These are phyloP conservation scores for Panorpa germanica DNA, from an alignment of 2,888 invertebrate genomes.

Conservation along the genomic window DNA sequence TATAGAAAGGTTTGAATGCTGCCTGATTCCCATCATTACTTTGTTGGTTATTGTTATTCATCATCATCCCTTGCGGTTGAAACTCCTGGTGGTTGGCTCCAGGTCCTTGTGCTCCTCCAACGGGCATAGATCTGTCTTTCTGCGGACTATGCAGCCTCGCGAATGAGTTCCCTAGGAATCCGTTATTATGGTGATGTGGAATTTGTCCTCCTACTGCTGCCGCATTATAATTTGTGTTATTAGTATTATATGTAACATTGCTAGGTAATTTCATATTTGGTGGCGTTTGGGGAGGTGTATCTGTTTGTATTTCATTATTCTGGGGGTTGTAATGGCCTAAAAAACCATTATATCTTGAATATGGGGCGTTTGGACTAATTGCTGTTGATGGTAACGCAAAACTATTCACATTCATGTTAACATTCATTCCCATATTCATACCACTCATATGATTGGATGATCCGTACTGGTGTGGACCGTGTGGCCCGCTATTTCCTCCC, in stretches of 20 bases:
- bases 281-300: slow-evolving; percentile 86
- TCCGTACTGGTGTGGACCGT: slow-evolving; percentile 22
- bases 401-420: slow-evolving; percentile 22
- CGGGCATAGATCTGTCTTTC: too few species aligned
- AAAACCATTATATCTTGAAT: too few species aligned
- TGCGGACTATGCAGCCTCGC: slow-evolving; percentile 24
- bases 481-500: too few species aligned
- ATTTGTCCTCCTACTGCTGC: slow-evolving; percentile 16
- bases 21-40: slow-evolving; percentile 38
- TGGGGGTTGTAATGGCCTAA: background rate
- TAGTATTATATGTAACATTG: slow-evolving; percentile 15
- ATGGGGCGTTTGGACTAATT: slow-evolving; percentile 27
- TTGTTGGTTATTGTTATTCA: too few species aligned
- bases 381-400: slow-evolving; percentile 34
- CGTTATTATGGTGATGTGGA: too few species aligned
- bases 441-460: too few species aligned
- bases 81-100: slow-evolving; percentile 29
- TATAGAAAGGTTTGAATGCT: slow-evolving; percentile 80
- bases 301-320: slow-evolving; percentile 27
- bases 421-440: slow-evolving; percentile 12
- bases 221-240: slow-evolving; percentile 17
- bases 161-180: too few species aligned
- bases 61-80: slow-evolving; percentile 23
- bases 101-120: slow-evolving; percentile 19
- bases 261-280: slow-evolving; percentile 84